These are phyloP conservation scores for Thripadectes ignobilis DNA, from an alignment of 2,797 vertebrate species.

Conservation along the genomic window DNA sequence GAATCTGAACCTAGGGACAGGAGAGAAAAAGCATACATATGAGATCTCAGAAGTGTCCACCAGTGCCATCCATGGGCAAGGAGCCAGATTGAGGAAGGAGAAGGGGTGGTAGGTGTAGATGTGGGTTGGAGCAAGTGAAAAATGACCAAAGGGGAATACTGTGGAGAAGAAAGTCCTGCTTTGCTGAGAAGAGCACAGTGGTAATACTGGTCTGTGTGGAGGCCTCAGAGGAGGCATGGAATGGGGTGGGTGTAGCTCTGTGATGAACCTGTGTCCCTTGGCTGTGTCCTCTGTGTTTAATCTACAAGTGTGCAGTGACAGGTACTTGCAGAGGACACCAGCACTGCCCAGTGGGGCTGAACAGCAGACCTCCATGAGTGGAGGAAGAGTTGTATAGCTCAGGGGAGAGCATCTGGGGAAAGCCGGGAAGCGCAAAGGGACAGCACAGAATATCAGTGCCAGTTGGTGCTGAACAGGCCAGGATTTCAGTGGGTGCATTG, in stretches of 20 bases:
- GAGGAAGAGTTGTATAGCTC: background rate
- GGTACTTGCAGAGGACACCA: background rate
- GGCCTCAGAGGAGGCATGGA: fast-evolving
- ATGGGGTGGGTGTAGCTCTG: fast-evolving
- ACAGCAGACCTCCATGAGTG: background rate
- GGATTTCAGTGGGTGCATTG: fast-evolving
- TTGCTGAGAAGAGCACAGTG: background rate
- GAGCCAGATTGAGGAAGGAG: background rate
- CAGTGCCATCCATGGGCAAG: background rate
- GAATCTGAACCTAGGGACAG: background rate
- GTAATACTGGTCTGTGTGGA: fast-evolving
- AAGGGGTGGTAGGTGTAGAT: background rate
- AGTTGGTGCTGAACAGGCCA: background rate
- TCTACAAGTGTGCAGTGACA: background rate
- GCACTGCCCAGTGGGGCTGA: background rate
- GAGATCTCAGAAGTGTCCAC: background rate
- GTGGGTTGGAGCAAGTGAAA: background rate
- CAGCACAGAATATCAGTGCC: fast-evolving
- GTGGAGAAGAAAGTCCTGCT: background rate
- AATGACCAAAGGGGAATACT: background rate
- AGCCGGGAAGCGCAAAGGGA: fast-evolving
- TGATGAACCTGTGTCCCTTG: fast-evolving
- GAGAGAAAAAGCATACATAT: background rate
- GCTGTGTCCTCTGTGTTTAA: background rate
- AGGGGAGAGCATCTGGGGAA: background rate